Conservation (phyloP, 2,888 invertebrate genomes). For the Spodoptera picta region DNA sequence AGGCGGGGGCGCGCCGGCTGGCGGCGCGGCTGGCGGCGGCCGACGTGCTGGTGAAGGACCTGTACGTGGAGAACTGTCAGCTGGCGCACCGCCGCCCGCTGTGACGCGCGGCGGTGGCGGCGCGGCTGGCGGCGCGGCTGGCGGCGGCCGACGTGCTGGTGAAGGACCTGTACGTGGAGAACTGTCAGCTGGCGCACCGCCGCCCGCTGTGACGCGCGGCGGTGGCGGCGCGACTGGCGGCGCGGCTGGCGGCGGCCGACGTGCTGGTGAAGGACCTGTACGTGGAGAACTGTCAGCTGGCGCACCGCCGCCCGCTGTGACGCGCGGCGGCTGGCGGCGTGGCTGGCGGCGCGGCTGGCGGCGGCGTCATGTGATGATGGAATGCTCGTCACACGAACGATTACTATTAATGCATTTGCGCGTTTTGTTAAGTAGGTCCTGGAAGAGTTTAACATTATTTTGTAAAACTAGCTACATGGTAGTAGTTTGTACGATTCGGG, state of each 20-base stretch:
- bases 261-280: constrained; percentile 94
- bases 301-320: constrained; percentile 64
- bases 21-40: constrained; percentile 91
- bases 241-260: constrained; percentile 92
- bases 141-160: constrained; percentile 90
- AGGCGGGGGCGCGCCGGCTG: constrained; percentile 74
- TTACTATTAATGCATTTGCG: no score
- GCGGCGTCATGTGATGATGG: background rate
- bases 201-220: constrained; percentile 76
- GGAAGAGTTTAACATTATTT: no score
- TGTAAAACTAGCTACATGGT: no score
- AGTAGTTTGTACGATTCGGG: no score
- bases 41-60: constrained; percentile 93
- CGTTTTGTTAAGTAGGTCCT: no score
- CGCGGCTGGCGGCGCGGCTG: no score
- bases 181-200: constrained; percentile 90
- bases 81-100: constrained; percentile 85
- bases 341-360: no score
- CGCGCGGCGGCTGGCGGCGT: background rate
- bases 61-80: constrained; percentile 95
- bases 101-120: no score
- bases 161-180: constrained; percentile 95
- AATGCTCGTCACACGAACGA: constrained; percentile 7
- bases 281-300: constrained; percentile 94
- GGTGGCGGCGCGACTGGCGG: constrained; percentile 77